A percentile compares a stretch with the other conserved stretches of the same genome.
Conservation (phyloP, 2,113 vertebrate species). For the Protobothrops flavoviridis region DNA sequence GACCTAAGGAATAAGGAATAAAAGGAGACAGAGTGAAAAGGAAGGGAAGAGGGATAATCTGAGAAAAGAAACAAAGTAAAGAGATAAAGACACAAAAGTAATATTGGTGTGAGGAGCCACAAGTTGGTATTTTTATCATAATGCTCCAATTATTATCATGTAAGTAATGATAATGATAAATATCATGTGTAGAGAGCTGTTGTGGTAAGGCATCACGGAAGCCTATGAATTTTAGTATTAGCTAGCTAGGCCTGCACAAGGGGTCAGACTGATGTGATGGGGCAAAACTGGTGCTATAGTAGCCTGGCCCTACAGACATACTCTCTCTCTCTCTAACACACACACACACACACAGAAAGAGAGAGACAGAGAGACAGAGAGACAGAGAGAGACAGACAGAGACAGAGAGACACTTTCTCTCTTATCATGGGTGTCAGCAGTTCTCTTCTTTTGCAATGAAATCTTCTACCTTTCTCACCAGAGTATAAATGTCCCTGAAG, state of each 20-base stretch:
- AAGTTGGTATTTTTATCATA: conserved; percentile 3
- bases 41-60: background rate
- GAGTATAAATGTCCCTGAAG: background rate
- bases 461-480: background rate
- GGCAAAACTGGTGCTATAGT: background rate
- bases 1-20: background rate
- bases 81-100: background rate
- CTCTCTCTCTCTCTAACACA: background rate
- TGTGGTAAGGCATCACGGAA: background rate
- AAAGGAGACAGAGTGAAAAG: background rate
- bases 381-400: too few species aligned
- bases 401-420: background rate
- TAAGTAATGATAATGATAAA: background rate
- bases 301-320: background rate
- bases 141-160: background rate
- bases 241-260: background rate
- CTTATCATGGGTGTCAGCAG: background rate
- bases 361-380: background rate
- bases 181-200: background rate
- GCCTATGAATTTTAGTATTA: background rate
- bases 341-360: background rate
- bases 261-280: background rate
- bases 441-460: background rate
- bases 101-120: background rate
- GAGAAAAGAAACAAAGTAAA: background rate